Evolutionary conservation across 2,113 vertebrate species (phyloP), one percentile per base, ranked within the genome.

Genomic region (Rhinoderma darwinii): DNA sequence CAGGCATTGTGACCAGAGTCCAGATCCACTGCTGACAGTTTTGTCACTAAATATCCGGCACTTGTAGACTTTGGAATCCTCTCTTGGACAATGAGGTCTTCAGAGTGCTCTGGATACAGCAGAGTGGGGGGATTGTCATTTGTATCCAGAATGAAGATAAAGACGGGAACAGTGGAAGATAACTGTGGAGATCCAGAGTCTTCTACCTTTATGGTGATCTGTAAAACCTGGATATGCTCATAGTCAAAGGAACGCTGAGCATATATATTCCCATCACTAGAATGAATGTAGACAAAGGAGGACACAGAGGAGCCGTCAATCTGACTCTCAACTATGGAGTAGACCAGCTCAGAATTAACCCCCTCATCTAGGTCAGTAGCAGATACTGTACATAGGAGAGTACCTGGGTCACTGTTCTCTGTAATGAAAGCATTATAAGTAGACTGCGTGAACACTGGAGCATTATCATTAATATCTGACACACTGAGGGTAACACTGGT

Each of bases 221-320:
- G 63, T 20, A 68, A 27, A 68, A 68, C 63, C 63, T 68, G 63
- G 63, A 68, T 14, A 11, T 68, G 63, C 27, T 68, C 63, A 68
- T 68, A 68, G 63, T 68, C 63, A 68, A 68, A 68, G 27, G 63
- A 68, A 3, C 63, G 30, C 27, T 68, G 63, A 32, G 63, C 63
- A 35, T 68, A 68, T 18, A 68, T 68, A 97, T 92, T 88, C 14
- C 95, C 95, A 11, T 82, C 94, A 25, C 95, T 92, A 0, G 80
- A 90, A 78, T 91, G 92, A 79, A 97, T 94, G 1, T 95, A 94
- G 89, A 96, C 95, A 61, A 93, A 73, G 25, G 83, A 84, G 9
- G 51, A 84, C 7, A 84, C 35, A 4, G 50, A 56, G 11, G 50
- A 75, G 1, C 83, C 70, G 17, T 84, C 70, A 39, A 84, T 76